Conservation (phyloP, 2,797 vertebrate species). For the Ceryle rudis region DNA sequence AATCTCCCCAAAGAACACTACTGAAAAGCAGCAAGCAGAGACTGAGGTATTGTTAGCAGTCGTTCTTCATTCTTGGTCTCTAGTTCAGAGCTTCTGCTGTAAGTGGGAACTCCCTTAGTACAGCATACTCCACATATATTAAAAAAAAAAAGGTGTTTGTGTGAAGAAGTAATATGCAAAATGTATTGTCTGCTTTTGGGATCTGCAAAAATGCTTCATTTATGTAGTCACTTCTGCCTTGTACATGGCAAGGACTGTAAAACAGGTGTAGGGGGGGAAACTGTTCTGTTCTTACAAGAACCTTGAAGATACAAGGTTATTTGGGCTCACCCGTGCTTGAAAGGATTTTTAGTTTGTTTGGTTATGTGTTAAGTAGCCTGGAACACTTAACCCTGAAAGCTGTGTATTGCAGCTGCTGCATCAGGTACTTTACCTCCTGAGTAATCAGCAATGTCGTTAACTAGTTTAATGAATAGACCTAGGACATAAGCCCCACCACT, state of each 20-base stretch:
- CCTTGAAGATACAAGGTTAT: neutral
- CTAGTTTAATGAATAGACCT: neutral
- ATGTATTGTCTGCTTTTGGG: neutral
- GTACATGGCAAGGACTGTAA: neutral
- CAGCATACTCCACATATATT: neutral
- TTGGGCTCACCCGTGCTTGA: neutral
- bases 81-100: neutral
- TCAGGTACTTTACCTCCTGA: neutral
- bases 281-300: neutral
- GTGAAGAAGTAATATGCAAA: neutral
- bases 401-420: neutral
- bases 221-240: neutral
- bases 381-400: neutral
- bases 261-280: neutral
- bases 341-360: slow-evolving; percentile 7
- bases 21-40: neutral
- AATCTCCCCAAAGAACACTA: neutral
- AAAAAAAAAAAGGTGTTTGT: too few species aligned
- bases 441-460: neutral
- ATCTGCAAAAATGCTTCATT: neutral
- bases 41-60: neutral
- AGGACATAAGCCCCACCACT: neutral
- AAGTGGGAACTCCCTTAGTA: neutral
- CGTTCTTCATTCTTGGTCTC: neutral
- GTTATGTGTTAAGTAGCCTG: neutral